Conservation (phyloP, 2,113 vertebrate species). For the Sclerurus mexicanus region DNA sequence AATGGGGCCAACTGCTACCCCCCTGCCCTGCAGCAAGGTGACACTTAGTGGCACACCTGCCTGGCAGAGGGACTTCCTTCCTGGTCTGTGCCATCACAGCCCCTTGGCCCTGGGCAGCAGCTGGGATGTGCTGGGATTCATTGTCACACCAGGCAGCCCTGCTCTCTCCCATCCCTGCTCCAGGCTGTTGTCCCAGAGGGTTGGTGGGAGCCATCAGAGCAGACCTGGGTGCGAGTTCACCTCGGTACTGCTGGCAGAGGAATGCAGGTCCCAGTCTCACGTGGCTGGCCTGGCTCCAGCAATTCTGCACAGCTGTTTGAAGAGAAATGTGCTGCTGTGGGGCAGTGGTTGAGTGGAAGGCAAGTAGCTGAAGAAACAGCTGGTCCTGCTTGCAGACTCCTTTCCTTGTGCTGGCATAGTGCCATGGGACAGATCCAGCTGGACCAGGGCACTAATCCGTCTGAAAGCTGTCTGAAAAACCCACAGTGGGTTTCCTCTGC, state of each 20-base stretch:
- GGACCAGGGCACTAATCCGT: accelerated
- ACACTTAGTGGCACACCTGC: neutral
- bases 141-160: neutral
- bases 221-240: neutral
- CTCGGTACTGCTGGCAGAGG: neutral
- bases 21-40: neutral
- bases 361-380: neutral
- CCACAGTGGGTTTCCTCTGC: neutral
- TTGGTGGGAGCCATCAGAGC: neutral
- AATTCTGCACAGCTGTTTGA: neutral
- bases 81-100: accelerated
- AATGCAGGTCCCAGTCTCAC: accelerated
- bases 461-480: neutral
- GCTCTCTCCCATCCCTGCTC: accelerated
- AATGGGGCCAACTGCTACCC: neutral
- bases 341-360: accelerated
- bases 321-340: accelerated
- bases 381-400: accelerated
- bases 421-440: neutral
- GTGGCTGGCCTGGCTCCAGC: accelerated
- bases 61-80: neutral
- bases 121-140: accelerated
- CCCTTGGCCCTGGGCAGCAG: neutral
- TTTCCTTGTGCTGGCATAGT: neutral
- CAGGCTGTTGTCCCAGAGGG: accelerated